Percentiles rank a stretch among this genome's conserved stretches.
Conservation (phyloP, 2,797 vertebrate species). For the Rhinella marina region DNA sequence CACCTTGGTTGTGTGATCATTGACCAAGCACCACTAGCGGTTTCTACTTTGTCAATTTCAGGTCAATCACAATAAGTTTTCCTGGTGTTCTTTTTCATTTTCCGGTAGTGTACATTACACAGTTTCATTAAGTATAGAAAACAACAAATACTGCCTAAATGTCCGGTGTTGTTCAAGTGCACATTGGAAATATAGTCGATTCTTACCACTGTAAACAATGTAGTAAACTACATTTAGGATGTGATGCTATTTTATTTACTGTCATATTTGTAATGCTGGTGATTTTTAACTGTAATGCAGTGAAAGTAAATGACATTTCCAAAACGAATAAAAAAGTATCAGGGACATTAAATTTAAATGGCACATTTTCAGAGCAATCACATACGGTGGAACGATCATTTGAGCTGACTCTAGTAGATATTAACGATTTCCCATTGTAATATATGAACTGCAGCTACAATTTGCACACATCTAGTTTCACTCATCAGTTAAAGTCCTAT, state of each 20-base stretch:
- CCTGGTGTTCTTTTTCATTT: no score
- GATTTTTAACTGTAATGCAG: not conserved
- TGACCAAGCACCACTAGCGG: no score
- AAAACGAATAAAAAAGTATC: constrained; percentile 23
- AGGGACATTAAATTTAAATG: constrained; percentile 29
- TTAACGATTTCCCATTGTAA: constrained; percentile 2
- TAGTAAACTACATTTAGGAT: not conserved
- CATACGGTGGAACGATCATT: not conserved
- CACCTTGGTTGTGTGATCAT: no score
- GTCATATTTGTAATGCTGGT: not conserved
- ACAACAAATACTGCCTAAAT: not conserved
- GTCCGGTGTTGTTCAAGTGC: not conserved
- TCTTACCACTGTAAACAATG: not conserved
- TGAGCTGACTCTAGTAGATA: not conserved
- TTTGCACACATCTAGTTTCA: constrained; percentile 3
- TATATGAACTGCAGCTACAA: not conserved
- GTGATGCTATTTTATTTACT: constrained; percentile 7
- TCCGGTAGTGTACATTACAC: no score
- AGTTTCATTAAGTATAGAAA: not conserved
- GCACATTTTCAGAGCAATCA: not conserved
- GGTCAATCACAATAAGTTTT: no score
- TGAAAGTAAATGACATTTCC: constrained; percentile 24
- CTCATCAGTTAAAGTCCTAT: not conserved
- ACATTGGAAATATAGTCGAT: not conserved
- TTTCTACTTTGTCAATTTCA: no score